Conservation (phyloP, 2,888 invertebrate genomes). For the Ligdia adustata region DNA sequence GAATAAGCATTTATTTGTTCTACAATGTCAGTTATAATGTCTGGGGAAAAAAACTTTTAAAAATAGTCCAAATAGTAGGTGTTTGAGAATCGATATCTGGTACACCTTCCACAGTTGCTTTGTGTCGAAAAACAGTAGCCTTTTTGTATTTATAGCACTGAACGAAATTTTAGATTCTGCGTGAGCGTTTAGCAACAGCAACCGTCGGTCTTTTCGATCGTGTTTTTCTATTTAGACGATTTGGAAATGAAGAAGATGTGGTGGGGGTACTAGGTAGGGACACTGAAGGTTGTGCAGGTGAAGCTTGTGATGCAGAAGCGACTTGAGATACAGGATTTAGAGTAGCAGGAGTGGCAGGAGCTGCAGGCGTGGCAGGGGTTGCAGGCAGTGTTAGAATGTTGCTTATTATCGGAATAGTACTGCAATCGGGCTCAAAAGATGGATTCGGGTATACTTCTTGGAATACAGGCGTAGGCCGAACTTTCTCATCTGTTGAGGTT, state of each 20-base stretch:
- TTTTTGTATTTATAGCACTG: background rate
- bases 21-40: conserved; percentile 33
- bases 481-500: background rate
- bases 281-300: background rate
- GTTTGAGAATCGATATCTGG: conserved; percentile 1
- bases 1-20: too few relatives aligned
- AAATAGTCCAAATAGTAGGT: conserved; percentile 17
- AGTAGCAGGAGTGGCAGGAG: background rate
- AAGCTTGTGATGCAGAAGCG: too few relatives aligned
- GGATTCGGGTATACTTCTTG: background rate
- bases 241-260: too few relatives aligned
- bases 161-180: background rate
- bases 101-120: conserved; percentile 2
- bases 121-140: background rate
- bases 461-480: background rate
- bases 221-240: background rate
- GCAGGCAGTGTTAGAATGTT: background rate
- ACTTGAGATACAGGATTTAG: too few relatives aligned
- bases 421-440: background rate
- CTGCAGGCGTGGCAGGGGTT: background rate
- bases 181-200: background rate
- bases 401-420: background rate
- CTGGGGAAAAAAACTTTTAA: conserved; percentile 27
- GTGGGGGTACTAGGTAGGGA: background rate
- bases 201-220: background rate